These are phyloP conservation scores for Diplogasteroides magnus DNA, from an alignment of 1,140 invertebrate species.

Conservation along the genomic window DNA sequence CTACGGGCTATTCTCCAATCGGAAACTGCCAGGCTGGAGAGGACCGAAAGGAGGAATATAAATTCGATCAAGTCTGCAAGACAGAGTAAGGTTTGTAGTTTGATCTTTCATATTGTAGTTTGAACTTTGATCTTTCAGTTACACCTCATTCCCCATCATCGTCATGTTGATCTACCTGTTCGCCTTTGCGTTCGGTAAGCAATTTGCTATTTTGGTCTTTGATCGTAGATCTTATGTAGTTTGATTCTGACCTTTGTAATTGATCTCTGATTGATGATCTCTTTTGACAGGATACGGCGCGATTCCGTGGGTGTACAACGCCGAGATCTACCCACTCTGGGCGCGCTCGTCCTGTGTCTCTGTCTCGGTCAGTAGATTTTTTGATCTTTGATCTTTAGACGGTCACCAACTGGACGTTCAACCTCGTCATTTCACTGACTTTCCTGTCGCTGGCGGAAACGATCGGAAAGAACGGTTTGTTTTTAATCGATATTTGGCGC, in stretches of 20 bases:
- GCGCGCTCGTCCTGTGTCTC: conserved; percentile 62
- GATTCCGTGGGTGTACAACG: conserved; percentile 67
- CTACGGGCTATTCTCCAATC: too few species aligned
- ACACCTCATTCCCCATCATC: conserved; percentile 38
- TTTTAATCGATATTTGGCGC: not conserved
- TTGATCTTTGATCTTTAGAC: too few species aligned
- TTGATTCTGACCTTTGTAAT: too few species aligned
- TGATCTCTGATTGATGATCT: not conserved
- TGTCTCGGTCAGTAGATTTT: too few species aligned
- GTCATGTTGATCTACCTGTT: conserved; percentile 49
- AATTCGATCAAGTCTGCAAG: too few species aligned
- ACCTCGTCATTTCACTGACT: conserved; percentile 65
- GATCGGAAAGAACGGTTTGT: conserved; percentile 59
- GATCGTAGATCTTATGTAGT: too few species aligned
- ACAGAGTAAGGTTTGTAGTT: too few species aligned
- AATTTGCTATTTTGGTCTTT: not conserved
- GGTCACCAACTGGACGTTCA: conserved; percentile 64
- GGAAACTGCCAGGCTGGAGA: too few species aligned
- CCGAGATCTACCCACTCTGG: conserved; percentile 67
- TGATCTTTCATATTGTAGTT: too few species aligned
- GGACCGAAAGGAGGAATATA: too few species aligned
- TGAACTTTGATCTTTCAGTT: conserved; percentile 40
- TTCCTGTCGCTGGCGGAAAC: conserved; percentile 62
- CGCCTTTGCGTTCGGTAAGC: conserved; percentile 39
- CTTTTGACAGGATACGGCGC: conserved; percentile 63